Evolutionary conservation across 2,888 invertebrate species (phyloP).

Genomic region (Pristionchus entomophagus): DNA sequence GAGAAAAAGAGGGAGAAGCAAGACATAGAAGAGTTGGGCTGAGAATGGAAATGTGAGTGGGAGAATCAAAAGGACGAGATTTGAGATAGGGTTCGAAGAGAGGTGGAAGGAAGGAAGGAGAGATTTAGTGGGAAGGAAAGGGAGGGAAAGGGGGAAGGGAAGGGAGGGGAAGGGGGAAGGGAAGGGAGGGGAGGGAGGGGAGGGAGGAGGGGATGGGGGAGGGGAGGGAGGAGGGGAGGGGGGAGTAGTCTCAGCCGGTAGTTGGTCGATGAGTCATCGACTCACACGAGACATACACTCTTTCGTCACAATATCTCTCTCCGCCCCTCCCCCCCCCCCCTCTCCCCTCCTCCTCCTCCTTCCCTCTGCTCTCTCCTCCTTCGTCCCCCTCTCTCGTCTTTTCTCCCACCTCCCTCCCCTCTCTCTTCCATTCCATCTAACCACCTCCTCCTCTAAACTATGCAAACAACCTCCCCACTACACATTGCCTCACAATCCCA

Average conservation of each 20-base stretch:
- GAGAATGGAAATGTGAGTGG: not conserved
- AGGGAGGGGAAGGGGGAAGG: not conserved
- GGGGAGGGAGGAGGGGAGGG: not conserved
- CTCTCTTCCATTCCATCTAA: not conserved
- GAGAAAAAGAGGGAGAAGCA: slow-evolving; percentile 13
- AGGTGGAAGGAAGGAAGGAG: too few relatives aligned
- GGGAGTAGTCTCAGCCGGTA: not conserved
- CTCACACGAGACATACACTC: slow-evolving; percentile 42
- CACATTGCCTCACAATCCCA: slow-evolving; percentile 28
- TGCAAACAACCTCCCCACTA: slow-evolving; percentile 42
- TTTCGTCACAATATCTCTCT: slow-evolving; percentile 33
- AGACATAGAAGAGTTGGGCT: not conserved
- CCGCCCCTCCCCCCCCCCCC: not conserved
- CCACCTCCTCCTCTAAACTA: slow-evolving; percentile 18
- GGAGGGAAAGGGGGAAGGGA: not conserved
- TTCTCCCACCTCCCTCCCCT: not conserved
- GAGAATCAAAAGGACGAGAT: not conserved
- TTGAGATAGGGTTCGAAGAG: not conserved
- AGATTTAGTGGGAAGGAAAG: too few relatives aligned
- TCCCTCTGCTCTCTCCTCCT: not conserved
- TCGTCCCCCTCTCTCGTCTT: not conserved
- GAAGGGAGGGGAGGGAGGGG: not conserved
- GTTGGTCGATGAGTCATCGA: slow-evolving; percentile 34
- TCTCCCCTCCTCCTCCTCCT: not conserved
- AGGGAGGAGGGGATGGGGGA: not conserved